Percentiles rank a stretch among this genome's conserved stretches.
These are phyloP conservation scores for Bombus difficillimus DNA, from an alignment of 1,140 invertebrate genomes.

Conservation along the genomic window DNA sequence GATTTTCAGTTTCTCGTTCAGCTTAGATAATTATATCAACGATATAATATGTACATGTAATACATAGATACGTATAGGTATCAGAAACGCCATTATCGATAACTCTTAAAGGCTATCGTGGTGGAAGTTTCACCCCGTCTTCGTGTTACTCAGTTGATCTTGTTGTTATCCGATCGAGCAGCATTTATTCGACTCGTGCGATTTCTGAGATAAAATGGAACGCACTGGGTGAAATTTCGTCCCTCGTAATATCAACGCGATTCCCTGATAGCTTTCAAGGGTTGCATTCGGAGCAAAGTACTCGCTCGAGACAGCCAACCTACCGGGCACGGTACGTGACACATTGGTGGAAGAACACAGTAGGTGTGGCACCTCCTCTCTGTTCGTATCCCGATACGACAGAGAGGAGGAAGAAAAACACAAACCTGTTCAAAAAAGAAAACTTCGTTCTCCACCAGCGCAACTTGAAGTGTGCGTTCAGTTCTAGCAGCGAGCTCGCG, in stretches of 20 bases:
- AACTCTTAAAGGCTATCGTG: background rate
- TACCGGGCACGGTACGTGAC: background rate
- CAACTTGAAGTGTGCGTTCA: conserved; percentile 67
- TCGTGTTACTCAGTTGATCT: background rate
- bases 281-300: background rate
- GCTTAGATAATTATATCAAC: background rate
- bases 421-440: background rate
- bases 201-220: background rate
- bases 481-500: conserved; percentile 73
- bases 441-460: conserved; percentile 2
- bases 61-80: background rate
- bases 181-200: background rate
- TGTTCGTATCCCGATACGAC: conserved; percentile 8
- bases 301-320: conserved; percentile 9
- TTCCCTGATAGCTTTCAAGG: background rate
- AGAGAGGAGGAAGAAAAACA: background rate
- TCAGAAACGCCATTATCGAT: background rate
- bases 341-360: conserved; percentile 42
- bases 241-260: too few relatives aligned
- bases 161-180: background rate
- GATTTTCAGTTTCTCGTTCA: background rate
- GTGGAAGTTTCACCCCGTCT: background rate
- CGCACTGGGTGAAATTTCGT: background rate
- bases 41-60: too few relatives aligned
- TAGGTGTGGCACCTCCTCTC: background rate